A percentile compares a stretch with the other conserved stretches of the same genome.
Conservation (phyloP, 2,888 invertebrate genomes). For the Andrena flavipes region DNA sequence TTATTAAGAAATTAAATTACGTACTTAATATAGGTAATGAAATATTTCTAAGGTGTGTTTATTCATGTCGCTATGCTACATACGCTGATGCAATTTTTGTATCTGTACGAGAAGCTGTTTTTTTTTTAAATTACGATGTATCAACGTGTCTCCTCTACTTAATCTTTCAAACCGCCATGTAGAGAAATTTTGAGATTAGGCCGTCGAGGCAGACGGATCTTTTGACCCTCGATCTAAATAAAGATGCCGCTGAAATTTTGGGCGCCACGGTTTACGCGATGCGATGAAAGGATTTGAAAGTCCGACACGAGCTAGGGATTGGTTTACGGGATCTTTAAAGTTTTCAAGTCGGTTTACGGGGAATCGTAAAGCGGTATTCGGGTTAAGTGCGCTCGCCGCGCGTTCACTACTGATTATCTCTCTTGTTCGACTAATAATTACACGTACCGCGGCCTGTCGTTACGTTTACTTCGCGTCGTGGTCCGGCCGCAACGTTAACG, state of each 20-base stretch:
- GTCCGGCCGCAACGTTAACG: conserved; percentile 67
- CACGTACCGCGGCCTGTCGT: conserved; percentile 57
- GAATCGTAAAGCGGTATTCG: conserved; percentile 36
- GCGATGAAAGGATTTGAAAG: background rate
- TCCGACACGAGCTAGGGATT: background rate
- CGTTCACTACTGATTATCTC: conserved; percentile 66
- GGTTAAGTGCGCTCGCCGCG: conserved; percentile 56
- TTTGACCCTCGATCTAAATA: background rate
- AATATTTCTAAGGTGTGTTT: no score
- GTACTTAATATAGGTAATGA: no score
- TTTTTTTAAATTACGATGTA: no score
- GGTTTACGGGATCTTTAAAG: background rate
- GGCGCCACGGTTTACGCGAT: background rate
- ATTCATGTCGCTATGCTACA: no score
- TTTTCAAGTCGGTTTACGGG: conserved; percentile 3
- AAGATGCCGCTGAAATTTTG: background rate
- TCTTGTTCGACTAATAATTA: conserved; percentile 69
- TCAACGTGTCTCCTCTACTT: no score
- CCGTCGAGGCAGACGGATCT: no score
- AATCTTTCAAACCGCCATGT: no score
- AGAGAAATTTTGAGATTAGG: no score
- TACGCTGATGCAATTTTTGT: no score
- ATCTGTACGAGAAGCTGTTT: no score
- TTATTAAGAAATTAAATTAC: no score
- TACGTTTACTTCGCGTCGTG: conserved; percentile 70